A percentile compares a stretch with the other conserved stretches of the same genome.
Conservation (phyloP, 2,888 invertebrate genomes). For the Tetropium fuscum region DNA sequence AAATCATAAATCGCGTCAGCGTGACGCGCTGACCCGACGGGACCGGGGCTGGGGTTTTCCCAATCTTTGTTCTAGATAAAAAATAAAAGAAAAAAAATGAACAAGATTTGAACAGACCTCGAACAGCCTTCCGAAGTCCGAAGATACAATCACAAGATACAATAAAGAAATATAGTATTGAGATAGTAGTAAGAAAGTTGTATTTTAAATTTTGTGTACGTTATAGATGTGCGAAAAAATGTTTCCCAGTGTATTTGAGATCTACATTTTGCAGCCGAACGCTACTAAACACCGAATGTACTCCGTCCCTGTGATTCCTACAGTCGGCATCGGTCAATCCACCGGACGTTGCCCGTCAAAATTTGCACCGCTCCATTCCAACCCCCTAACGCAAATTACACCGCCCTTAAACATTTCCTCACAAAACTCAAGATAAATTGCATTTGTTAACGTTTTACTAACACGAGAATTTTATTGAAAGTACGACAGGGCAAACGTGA, state of each 20-base stretch:
- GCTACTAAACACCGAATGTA: background rate
- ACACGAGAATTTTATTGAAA: conserved; percentile 43
- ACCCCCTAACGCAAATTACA: conserved; percentile 53
- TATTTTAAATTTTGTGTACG: too few species aligned
- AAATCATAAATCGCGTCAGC: background rate
- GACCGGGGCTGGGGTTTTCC: background rate
- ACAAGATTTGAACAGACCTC: background rate
- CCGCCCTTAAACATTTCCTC: conserved; percentile 49
- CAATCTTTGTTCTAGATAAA: background rate
- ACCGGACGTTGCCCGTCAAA: conserved; percentile 46
- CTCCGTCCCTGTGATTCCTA: conserved; percentile 12
- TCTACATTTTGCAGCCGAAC: too few species aligned
- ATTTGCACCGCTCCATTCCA: conserved; percentile 31
- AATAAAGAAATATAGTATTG: too few species aligned
- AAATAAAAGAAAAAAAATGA: background rate
- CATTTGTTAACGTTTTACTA: conserved; percentile 51
- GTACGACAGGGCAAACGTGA: conserved; percentile 41
- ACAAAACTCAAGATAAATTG: conserved; percentile 49
- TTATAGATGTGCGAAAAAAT: too few species aligned
- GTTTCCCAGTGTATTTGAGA: too few species aligned
- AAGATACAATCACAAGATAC: too few species aligned
- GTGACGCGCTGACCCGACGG: background rate
- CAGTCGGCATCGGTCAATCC: conserved; percentile 48
- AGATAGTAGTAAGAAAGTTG: too few species aligned
- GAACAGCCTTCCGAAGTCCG: too few species aligned